These are phyloP conservation scores for Stratiomys singularior DNA, from an alignment of 2,888 invertebrate genomes.

Conservation along the genomic window DNA sequence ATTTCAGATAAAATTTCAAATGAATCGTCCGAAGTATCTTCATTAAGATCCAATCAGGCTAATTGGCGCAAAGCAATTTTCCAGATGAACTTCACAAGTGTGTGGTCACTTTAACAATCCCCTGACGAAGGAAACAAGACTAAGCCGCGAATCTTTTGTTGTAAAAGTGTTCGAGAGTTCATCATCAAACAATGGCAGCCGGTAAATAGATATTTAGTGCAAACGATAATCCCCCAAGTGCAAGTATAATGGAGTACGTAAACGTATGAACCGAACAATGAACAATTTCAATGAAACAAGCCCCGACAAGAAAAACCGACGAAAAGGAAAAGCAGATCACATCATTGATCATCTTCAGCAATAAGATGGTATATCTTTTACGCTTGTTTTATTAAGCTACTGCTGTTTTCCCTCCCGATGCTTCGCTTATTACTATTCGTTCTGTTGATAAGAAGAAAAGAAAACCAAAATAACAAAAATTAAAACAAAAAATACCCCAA, in stretches of 20 bases:
- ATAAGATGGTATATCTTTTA: not conserved
- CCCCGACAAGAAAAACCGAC: not conserved
- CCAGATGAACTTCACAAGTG: too few species aligned
- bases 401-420: not conserved
- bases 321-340: not conserved
- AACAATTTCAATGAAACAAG: slow-evolving; percentile 28
- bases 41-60: too few species aligned
- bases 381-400: slow-evolving; percentile 6
- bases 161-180: not conserved
- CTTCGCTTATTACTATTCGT: not conserved
- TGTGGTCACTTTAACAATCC: too few species aligned
- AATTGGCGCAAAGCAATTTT: not conserved
- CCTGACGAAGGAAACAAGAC: not conserved
- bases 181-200: slow-evolving; percentile 14
- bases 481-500: too few species aligned
- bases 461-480: too few species aligned
- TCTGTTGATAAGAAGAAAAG: not conserved
- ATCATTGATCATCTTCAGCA: not conserved
- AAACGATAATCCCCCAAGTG: slow-evolving; percentile 19
- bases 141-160: not conserved
- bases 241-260: not conserved
- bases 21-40: too few species aligned
- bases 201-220: slow-evolving; percentile 6
- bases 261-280: slow-evolving; percentile 3
- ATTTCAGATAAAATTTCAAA: too few species aligned